Conservation (phyloP, 2,888 invertebrate species). For the Cylloceria caligata region DNA sequence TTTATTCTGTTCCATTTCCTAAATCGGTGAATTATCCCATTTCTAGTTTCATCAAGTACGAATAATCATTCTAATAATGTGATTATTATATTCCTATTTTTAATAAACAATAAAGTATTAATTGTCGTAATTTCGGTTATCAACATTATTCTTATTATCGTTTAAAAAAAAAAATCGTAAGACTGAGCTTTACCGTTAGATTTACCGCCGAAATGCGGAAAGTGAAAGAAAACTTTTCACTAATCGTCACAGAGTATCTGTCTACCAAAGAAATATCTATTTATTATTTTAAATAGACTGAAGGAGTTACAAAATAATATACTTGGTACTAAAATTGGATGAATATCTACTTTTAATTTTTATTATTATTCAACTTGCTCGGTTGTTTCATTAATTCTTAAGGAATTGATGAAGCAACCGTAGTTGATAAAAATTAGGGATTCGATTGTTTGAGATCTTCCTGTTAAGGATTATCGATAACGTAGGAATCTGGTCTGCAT, state of each 20-base stretch:
- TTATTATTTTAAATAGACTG: not conserved
- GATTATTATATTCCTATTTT: no score
- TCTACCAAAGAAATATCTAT: conserved; percentile 9
- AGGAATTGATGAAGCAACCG: no score
- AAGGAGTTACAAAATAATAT: conserved; percentile 10
- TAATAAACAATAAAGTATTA: not conserved
- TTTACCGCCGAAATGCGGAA: not conserved
- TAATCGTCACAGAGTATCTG: not conserved
- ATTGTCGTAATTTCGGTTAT: not conserved
- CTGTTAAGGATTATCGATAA: no score
- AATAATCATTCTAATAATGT: no score
- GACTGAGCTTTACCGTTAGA: not conserved
- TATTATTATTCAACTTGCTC: not conserved
- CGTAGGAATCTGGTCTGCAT: no score
- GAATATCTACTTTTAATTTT: conserved; percentile 17
- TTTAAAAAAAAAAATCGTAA: no score
- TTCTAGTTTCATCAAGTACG: no score
- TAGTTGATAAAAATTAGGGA: no score
- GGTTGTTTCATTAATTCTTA: no score
- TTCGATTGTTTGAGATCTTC: no score
- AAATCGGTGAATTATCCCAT: not conserved
- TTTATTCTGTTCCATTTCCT: not conserved
- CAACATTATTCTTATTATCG: not conserved
- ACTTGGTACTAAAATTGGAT: conserved; percentile 9
- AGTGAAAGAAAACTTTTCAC: not conserved